Evolutionary conservation across 2,797 vertebrate species (phyloP).

Genomic region (Molossus molossus): DNA sequence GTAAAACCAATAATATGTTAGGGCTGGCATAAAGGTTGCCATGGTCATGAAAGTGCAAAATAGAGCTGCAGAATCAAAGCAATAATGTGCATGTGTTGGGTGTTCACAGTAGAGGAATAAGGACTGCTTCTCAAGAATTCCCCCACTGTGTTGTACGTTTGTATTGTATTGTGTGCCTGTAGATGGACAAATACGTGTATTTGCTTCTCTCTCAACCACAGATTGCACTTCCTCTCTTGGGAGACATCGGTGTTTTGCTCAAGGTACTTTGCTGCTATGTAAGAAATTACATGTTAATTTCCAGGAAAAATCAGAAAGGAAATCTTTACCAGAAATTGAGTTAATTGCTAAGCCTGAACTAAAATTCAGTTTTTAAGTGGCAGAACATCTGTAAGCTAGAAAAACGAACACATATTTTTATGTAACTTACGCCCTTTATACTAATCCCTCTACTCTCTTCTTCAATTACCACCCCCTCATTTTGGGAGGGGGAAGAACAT

Average conservation of each 20-base stretch:
- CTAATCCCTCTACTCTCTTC: background rate
- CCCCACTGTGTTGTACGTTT: background rate
- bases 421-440: background rate
- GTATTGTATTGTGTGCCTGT: background rate
- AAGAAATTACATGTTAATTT: constrained; percentile 39
- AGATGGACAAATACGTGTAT: background rate
- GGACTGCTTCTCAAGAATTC: background rate
- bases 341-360: constrained; percentile 16
- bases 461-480: background rate
- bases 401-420: background rate
- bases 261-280: constrained; percentile 92
- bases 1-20: background rate
- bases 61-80: background rate
- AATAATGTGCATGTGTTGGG: background rate
- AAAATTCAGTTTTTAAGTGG: constrained; percentile 5
- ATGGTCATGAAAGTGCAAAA: background rate
- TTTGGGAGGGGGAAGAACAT: background rate
- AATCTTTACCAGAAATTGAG: constrained; percentile 44
- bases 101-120: background rate
- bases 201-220: constrained; percentile 85
- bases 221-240: constrained; percentile 97
- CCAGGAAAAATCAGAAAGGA: background rate
- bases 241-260: constrained; percentile 95
- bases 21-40: background rate
- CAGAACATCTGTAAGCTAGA: background rate